Evolutionary conservation across 2,888 invertebrate genomes (phyloP).

Genomic region (Habrosyne pyritoides): DNA sequence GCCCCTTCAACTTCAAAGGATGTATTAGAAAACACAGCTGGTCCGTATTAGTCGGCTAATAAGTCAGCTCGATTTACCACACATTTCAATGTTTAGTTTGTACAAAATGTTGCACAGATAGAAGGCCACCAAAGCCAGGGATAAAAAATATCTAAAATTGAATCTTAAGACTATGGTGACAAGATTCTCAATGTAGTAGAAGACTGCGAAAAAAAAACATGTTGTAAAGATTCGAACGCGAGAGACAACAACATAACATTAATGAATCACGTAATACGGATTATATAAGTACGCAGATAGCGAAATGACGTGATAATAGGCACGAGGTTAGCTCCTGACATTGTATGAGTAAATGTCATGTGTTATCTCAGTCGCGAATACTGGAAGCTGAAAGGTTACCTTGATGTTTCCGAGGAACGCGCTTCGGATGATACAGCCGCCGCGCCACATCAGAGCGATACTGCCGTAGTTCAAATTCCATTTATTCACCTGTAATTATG

Average conservation of each 20-base stretch:
- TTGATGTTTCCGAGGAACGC: slow-evolving; percentile 77
- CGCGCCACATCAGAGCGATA: slow-evolving; percentile 99
- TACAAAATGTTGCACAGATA: too few species aligned
- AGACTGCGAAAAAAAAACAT: too few species aligned
- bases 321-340: slow-evolving; percentile 1
- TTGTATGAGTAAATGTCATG: neutral
- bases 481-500: slow-evolving; percentile 80
- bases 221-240: neutral
- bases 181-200: too few species aligned
- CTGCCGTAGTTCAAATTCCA: slow-evolving; percentile 99
- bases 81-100: too few species aligned
- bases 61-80: too few species aligned
- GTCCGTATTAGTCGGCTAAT: too few species aligned
- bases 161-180: too few species aligned
- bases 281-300: neutral
- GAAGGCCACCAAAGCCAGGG: too few species aligned
- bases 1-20: too few species aligned
- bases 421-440: slow-evolving; percentile 99
- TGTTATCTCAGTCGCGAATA: neutral
- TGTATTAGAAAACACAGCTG: too few species aligned
- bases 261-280: neutral
- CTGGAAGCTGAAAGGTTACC: slow-evolving; percentile 41
- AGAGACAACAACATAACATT: neutral
- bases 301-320: neutral
- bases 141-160: too few species aligned